Base-by-base conservation (phyloP, 2,888 invertebrate genomes). In the Hofmannophila pseudospretella region DNA sequence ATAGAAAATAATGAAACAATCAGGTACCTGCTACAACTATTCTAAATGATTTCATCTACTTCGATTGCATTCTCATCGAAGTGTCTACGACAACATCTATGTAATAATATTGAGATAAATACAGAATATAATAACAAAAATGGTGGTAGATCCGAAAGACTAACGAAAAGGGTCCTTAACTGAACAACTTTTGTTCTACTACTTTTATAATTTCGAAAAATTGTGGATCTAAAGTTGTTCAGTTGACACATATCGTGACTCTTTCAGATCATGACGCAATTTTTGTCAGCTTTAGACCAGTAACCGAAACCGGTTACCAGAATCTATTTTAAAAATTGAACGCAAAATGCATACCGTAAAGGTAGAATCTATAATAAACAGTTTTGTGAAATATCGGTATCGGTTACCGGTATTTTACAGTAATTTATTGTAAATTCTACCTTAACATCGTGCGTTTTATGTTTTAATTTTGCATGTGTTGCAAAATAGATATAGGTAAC, bases 21-120 rank as follows among this genome's bases (percentile, higher is more conserved):
- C 77, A 78, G 76, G 78, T 77, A 78, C 75, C 72, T 72, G 72
- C 59, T 51, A 39, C 59, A 58, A 58, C 67, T 52, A 53, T 47
- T 50, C 48, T 54, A 56, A 12, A 16, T 11, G 16, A 32, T 23
- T 4, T 23, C n/a, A 31, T 13, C 19, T 25, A 25, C 25, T 36
- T 33, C 19, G 5, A 27, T 16, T 36, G 23, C 36, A 41, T 32
- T 37, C 32, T 2, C 11, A 27, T 9, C 1, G 5, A 27, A 11
- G 1, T 4, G 7, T n/a, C 32, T 37, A 37, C 23, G 26, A 36
- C 36, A 36, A 36, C 37, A 37, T 30, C 31, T 23, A 30, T 12
- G 8, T 22, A 25, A 33, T 33, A 26, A 20, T n/a, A n/a, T 20
- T 13, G 8, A 20, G n/a, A 8, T 28, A 28, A 8, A 26, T 19